Conservation (phyloP, 2,888 invertebrate species). For the Marronus borbonicus region DNA sequence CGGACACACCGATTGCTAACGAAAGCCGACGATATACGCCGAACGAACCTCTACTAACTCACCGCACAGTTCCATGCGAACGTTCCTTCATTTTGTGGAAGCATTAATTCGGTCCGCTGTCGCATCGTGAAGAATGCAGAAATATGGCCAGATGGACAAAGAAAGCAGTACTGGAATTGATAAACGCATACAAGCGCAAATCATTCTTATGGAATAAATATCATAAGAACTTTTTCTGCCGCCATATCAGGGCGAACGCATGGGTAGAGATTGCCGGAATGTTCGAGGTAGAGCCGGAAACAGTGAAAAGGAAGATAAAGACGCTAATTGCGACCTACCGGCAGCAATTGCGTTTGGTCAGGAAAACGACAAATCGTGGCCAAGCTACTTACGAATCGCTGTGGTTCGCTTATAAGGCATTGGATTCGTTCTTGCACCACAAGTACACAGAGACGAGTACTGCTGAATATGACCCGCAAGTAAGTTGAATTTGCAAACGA, state of each 20-base stretch:
- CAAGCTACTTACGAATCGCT: not conserved
- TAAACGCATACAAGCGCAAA: slow-evolving; percentile 44
- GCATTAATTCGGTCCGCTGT: too few species aligned
- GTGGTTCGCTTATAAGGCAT: slow-evolving; percentile 32
- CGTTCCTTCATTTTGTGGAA: not conserved
- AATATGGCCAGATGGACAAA: slow-evolving; percentile 19
- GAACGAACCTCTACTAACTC: slow-evolving; percentile 11
- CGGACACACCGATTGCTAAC: slow-evolving; percentile 20
- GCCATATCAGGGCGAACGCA: slow-evolving; percentile 32
- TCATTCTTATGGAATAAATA: slow-evolving; percentile 41
- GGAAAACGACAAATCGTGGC: not conserved
- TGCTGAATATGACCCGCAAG: not conserved
- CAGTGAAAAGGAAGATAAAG: slow-evolving; percentile 51
- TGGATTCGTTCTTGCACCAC: slow-evolving; percentile 19
- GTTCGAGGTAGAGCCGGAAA: slow-evolving; percentile 35
- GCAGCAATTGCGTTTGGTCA: slow-evolving; percentile 49
- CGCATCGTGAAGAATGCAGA: not conserved
- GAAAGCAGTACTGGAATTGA: slow-evolving; percentile 27
- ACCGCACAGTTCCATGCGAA: slow-evolving; percentile 16
- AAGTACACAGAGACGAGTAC: not conserved
- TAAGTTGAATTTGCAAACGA: slow-evolving; percentile 6
- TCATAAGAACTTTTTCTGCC: slow-evolving; percentile 26
- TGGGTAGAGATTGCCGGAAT: slow-evolving; percentile 45
- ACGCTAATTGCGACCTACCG: slow-evolving; percentile 54
- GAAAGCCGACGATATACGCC: slow-evolving; percentile 26